A percentile compares a stretch with the other conserved stretches of the same genome.
These are phyloP conservation scores for Amphiprion clarkii DNA, from an alignment of 2,797 vertebrate species.

Conservation along the genomic window DNA sequence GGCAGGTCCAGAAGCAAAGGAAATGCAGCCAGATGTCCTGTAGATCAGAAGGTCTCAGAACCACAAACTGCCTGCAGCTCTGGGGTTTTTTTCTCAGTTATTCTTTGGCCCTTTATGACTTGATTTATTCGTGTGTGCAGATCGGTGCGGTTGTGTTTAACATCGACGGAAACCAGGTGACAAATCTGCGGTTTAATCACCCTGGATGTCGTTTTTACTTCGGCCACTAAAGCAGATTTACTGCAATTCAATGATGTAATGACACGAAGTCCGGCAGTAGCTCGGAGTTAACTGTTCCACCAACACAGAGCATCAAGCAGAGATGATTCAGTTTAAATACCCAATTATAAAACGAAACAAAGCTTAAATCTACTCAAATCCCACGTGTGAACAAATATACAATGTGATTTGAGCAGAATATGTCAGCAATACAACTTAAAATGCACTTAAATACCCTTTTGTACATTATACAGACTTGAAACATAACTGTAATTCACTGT, in stretches of 20 bases:
- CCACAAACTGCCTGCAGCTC: background rate
- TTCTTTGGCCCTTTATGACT: background rate
- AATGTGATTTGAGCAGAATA: no score
- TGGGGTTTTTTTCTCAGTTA: background rate
- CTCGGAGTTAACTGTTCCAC: conserved; percentile 25
- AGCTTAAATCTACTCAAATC: no score
- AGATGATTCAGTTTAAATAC: background rate
- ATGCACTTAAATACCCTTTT: no score
- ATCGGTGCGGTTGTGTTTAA: conserved; percentile 20
- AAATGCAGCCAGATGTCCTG: background rate
- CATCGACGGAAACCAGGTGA: conserved; percentile 16
- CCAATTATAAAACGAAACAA: background rate
- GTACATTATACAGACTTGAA: no score
- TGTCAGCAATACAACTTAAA: no score
- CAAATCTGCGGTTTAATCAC: conserved; percentile 60
- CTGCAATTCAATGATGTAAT: conserved; percentile 40
- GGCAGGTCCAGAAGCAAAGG: background rate
- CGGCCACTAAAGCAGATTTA: conserved; percentile 56
- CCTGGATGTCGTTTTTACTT: conserved; percentile 45
- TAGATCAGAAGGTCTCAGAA: background rate
- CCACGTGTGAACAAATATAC: no score
- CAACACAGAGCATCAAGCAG: background rate
- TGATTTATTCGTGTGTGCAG: conserved; percentile 30
- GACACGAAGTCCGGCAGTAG: conserved; percentile 24
- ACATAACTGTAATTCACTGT: no score